A percentile compares a stretch with the other conserved stretches of the same genome.
These are phyloP conservation scores for Caenorhabditis sp. DNA, from an alignment of 2,888 invertebrate species.

Conservation along the genomic window DNA sequence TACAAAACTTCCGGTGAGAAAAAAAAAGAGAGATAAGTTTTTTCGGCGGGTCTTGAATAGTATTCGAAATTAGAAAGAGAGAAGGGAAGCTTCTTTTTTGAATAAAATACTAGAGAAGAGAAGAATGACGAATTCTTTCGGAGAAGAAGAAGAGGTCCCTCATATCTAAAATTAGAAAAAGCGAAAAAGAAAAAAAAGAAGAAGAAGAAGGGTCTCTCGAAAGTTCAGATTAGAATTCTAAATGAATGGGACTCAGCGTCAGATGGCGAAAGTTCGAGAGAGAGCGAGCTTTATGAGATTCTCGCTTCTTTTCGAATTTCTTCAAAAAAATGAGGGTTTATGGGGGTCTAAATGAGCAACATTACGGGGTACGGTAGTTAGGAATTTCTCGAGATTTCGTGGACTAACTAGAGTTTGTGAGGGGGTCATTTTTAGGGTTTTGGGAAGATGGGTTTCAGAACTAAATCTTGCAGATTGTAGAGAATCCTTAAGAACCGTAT, in stretches of 20 bases:
- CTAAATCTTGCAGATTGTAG: too few species aligned
- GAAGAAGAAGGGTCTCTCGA: conserved; percentile 2
- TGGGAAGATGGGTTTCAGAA: too few species aligned
- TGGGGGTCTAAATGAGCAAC: too few species aligned
- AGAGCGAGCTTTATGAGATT: too few species aligned
- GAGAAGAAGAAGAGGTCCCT: conserved; percentile 10
- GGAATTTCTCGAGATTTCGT: too few species aligned
- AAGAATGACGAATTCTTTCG: conserved; percentile 27
- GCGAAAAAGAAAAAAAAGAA: too few species aligned
- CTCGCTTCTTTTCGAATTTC: too few species aligned
- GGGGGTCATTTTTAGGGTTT: too few species aligned
- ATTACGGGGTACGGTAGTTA: too few species aligned
- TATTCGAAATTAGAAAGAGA: conserved; percentile 25
- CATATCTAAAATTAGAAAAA: conserved; percentile 31
- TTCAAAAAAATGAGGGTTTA: too few species aligned
- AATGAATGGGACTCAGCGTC: not conserved
- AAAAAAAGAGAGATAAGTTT: not conserved
- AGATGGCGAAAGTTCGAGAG: not conserved
- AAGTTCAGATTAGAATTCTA: conserved; percentile 21
- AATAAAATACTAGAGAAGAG: not conserved
- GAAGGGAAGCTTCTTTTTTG: not conserved
- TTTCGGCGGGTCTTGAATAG: conserved; percentile 9
- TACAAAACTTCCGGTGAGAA: conserved; percentile 23
- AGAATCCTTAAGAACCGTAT: too few species aligned
- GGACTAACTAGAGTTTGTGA: too few species aligned